These are phyloP conservation scores for Leucoraja erinaceus DNA, from an alignment of 2,113 vertebrate genomes.

Conservation along the genomic window DNA sequence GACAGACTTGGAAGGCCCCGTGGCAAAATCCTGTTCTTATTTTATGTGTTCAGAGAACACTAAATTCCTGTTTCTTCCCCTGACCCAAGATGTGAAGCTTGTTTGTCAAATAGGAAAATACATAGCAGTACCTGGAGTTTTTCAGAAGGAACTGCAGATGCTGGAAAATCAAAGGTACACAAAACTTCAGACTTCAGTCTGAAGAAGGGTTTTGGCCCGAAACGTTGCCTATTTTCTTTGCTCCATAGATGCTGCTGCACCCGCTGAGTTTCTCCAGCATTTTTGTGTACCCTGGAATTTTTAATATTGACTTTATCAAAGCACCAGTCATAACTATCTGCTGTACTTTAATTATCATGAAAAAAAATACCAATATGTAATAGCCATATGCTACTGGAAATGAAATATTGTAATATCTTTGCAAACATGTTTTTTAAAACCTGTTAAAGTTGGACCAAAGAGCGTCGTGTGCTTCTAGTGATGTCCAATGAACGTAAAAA, in stretches of 20 bases:
- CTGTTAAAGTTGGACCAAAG: conserved; percentile 81
- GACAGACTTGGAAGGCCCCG: too few species aligned
- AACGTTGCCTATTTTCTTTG: too few species aligned
- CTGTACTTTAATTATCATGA: background rate
- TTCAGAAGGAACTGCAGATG: too few species aligned
- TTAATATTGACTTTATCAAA: background rate
- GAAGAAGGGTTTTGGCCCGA: too few species aligned
- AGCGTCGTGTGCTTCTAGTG: conserved; percentile 80
- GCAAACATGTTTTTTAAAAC: background rate
- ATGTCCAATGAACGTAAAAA: conserved; percentile 88
- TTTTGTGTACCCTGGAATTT: background rate
- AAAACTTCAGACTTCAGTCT: too few species aligned
- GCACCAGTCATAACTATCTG: background rate
- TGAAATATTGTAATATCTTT: background rate
- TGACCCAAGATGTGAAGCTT: background rate
- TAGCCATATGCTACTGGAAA: background rate
- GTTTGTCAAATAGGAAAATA: background rate
- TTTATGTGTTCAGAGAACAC: too few species aligned
- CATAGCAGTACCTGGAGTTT: background rate
- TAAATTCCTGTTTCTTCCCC: background rate
- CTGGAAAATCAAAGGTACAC: too few species aligned
- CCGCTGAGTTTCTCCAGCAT: too few species aligned
- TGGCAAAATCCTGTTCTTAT: too few species aligned
- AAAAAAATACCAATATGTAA: background rate
- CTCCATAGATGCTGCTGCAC: too few species aligned